phyloP scores from a whole-genome alignment of 2,113 vertebrate species.

The Tylochromis polylepis region DNA sequence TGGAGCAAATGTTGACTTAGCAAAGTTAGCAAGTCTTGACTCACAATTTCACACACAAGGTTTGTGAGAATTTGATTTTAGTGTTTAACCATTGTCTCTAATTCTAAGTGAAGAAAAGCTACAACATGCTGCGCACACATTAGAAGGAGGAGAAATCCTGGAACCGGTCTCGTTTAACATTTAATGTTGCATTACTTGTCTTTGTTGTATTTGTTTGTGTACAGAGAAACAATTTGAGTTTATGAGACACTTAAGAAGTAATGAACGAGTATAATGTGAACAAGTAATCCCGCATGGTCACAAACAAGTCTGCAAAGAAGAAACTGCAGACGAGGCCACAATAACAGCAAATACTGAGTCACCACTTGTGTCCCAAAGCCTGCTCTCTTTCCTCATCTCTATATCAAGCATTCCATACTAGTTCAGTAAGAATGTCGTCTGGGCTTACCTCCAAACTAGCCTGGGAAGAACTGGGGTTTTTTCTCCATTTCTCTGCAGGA shows the following conservation, averaged over 20 bases:
- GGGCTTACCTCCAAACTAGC: background rate
- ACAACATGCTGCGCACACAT: background rate
- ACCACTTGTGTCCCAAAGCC: background rate
- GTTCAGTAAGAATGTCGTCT: background rate
- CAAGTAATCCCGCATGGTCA: background rate
- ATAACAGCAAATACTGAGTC: background rate
- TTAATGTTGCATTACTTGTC: background rate
- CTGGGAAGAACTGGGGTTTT: background rate
- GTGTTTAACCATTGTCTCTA: background rate
- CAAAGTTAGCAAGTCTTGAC: background rate
- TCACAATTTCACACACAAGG: background rate
- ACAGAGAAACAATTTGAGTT: background rate
- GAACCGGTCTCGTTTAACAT: background rate
- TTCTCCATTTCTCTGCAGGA: background rate
- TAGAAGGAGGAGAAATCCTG: background rate
- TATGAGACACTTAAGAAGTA: background rate
- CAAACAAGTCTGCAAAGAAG: background rate
- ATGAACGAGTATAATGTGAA: background rate
- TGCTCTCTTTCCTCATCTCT: background rate
- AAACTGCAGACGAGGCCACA: background rate
- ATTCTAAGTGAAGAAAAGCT: constrained; percentile 1
- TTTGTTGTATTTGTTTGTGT: background rate
- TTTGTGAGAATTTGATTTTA: background rate
- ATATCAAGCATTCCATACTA: background rate
- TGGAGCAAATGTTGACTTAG: constrained; percentile 5